Conservation (phyloP, 2,888 invertebrate species). For the Melolontha melolontha region DNA sequence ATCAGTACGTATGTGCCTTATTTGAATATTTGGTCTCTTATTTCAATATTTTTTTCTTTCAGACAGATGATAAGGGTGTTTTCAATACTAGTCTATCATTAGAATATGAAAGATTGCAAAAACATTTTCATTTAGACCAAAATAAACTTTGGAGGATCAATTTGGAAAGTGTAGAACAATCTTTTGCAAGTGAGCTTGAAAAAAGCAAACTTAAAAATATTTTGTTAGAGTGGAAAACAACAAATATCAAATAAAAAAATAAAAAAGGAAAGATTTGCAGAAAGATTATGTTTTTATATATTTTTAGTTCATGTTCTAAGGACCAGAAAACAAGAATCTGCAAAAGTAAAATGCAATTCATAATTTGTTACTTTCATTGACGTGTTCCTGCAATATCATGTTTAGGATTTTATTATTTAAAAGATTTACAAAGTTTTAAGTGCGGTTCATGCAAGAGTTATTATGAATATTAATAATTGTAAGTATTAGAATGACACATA, state of each 20-base stretch:
- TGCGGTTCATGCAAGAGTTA: too few relatives aligned
- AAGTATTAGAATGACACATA: too few relatives aligned
- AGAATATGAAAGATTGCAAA: constrained; percentile 76
- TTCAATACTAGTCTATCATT: constrained; percentile 81
- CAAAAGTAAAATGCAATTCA: too few relatives aligned
- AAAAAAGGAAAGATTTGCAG: not conserved
- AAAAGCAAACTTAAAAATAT: constrained; percentile 59
- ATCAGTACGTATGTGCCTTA: constrained; percentile 71
- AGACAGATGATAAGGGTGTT: constrained; percentile 93
- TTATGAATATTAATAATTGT: too few relatives aligned
- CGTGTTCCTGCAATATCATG: too few relatives aligned
- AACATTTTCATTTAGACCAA: constrained; percentile 71
- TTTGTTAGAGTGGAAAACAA: constrained; percentile 53
- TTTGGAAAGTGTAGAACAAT: constrained; percentile 68
- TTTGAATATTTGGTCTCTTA: not conserved
- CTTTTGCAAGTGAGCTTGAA: constrained; percentile 72
- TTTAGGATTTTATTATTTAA: too few relatives aligned
- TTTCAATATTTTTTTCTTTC: constrained; percentile 50
- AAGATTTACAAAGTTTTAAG: too few relatives aligned
- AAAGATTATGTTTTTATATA: too few relatives aligned
- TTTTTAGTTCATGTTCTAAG: too few relatives aligned
- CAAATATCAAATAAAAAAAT: constrained; percentile 15
- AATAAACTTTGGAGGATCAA: constrained; percentile 71
- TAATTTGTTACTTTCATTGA: too few relatives aligned
- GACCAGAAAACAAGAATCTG: too few relatives aligned